Evolutionary conservation across 1,140 invertebrate genomes (phyloP), one percentile per base, ranked within the genome.

Genomic region (Hypsibius dujardini): DNA sequence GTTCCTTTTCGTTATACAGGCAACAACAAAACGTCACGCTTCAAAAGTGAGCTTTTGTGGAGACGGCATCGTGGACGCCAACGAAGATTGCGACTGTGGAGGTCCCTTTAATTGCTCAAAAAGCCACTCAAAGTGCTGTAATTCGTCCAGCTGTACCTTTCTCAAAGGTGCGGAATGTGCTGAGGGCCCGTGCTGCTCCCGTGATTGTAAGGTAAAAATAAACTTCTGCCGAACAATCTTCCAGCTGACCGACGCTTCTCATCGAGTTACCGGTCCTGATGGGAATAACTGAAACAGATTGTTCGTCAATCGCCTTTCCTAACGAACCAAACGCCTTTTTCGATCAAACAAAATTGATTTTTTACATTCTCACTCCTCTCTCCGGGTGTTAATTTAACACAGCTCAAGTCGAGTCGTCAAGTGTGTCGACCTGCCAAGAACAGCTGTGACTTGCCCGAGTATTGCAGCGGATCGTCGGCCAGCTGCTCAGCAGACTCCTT

Each of bases 51-150:
- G n/a, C 50, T 12, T n/a, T 3, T 67, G 62, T 42, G 62, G 62
- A 67, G 62, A 67, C 42, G 62, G 62, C 7, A 67, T 67, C 42
- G 12, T 67, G 7, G 62, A 42, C 42, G 12, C 12, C 12, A 42
- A 12, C 45, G 62, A 67, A 67, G 62, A 67, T 42, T 67, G 62
- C 42, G 62, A 67, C 42, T 67, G 62, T 67, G 62, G 62, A 15
- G 42, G 50, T 56, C 7, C n/a, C 7, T 12, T 42, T 7, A 67
- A 67, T 45, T 67, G 62, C 62, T 67, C 62, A 12, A 56, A n/a
- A 12, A 56, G n/a, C n/a, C 50, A 7, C 62, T 7, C 7, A 7
- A 56, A 56, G 50, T 67, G 62, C 62, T 67, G 62, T 42, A 42
- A 67, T 67, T 3, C 12, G 12, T 12, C 42, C 7, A 67, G 12